Evolutionary conservation across 2,888 invertebrate genomes (phyloP), one percentile per base, ranked within the genome.

Genomic region (Cryptops parisi): DNA sequence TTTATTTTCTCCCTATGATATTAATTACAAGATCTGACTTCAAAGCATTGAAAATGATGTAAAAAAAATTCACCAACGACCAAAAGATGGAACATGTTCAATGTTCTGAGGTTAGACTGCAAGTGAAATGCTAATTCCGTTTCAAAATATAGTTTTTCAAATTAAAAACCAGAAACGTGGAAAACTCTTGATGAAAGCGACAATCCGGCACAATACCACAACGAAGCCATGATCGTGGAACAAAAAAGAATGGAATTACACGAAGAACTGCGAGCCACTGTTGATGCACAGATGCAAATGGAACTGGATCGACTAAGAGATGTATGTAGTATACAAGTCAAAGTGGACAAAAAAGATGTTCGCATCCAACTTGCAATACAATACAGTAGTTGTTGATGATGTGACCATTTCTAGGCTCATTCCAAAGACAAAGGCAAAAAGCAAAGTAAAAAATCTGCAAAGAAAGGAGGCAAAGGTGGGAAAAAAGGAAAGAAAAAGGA

Each of bases 211-310:
- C 90, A 93, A 66, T 75, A 76, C 23, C 81, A 82, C 61, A 85
- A 90, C 64, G 75, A 77, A 52, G 82, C 87, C 55, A 83, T 93
- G 72, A 84, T 94, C 60, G 81, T 83, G 63, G 75, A 79, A 55
- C 86, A 89, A 57, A 91, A 91, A 69, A 79, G 82, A 64, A 72
- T 76, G 0, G 82, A 84, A 68, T 79, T 94, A 55, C 89, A 90
- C 67, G 75, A 79, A 55, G 88, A 90, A 66, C 76, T 93, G 54
- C 74, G 89, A 60, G 77, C 81, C 54, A 75, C 81, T 15, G 89
- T 91, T 0, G 89, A 91, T 64, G 62, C 70, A 9, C 70, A 72
- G 68, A 70, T 76, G 67, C 67, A 75, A 56, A 63, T 69, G 27
- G 79, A 80, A 59, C 71, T 80, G 53, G 75, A 78, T 59, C 72